Evolutionary conservation across 1,140 invertebrate species (phyloP).

Genomic region (Drosophila bocqueti): DNA sequence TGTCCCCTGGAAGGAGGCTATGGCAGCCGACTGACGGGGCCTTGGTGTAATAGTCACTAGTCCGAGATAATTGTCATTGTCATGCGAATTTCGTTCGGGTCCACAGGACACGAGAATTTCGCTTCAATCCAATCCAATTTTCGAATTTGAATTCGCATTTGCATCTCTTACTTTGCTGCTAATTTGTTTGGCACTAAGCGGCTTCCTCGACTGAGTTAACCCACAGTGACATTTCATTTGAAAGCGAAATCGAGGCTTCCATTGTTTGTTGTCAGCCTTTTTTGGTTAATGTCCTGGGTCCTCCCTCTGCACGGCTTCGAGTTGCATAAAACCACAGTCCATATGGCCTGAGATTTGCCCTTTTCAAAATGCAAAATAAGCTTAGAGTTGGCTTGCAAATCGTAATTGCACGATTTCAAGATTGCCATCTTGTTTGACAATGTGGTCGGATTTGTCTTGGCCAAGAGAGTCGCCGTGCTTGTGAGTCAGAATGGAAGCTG

Average conservation of each 20-base stretch:
- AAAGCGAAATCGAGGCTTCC: slow-evolving; percentile 5
- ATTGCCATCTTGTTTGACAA: slow-evolving; percentile 36
- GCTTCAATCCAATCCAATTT: slow-evolving; percentile 57
- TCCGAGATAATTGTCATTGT: slow-evolving; percentile 75
- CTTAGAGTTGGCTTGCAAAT: slow-evolving; percentile 5
- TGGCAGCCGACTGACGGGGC: slow-evolving; percentile 1
- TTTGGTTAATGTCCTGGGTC: slow-evolving; percentile 5
- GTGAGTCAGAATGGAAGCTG: slow-evolving; percentile 46
- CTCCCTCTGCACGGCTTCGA: background rate
- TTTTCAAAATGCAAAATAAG: slow-evolving; percentile 7
- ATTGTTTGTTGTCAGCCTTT: slow-evolving; percentile 7
- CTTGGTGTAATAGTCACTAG: slow-evolving; percentile 48
- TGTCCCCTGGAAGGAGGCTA: slow-evolving; percentile 23
- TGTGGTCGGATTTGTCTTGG: slow-evolving; percentile 41
- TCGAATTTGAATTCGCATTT: slow-evolving; percentile 37
- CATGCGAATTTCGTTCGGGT: slow-evolving; percentile 48
- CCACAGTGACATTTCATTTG: slow-evolving; percentile 24
- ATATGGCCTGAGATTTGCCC: background rate
- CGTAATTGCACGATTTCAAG: slow-evolving; percentile 19
- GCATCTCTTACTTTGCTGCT: slow-evolving; percentile 41
- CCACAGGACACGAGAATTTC: slow-evolving; percentile 16
- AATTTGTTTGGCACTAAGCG: slow-evolving; percentile 40
- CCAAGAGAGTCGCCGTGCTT: slow-evolving; percentile 2
- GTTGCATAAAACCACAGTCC: background rate
- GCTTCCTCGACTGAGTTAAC: slow-evolving; percentile 27